Base-by-base conservation (phyloP, 2,888 invertebrate genomes). In the Desoria tigrina region DNA sequence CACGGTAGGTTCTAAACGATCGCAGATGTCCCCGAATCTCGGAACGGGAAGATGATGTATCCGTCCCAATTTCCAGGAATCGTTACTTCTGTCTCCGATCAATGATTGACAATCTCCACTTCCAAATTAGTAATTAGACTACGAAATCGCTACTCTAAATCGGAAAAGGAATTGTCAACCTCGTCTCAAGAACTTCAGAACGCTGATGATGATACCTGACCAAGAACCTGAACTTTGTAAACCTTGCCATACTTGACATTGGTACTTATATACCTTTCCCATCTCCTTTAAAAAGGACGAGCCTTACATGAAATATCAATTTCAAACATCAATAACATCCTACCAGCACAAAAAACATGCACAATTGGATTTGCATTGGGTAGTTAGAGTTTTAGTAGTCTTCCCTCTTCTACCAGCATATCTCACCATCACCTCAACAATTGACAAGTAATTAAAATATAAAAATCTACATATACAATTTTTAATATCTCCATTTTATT, bases 191-290 rank as follows among this genome's bases (percentile, higher is more conserved):
- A 7, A 23, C 21, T 51, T 21, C 3, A 51, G 23, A 21, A 9
- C 26, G n/a, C 16, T 9, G 21, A 45, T 16, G 45, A 45, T 45
- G 45, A 16, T 45, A 28, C 28, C 27, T 57, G 56, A 21, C 56
- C 56, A 42, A 28, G 56, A 42, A 57, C 42, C 56, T 57, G 56
- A 57, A 39, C 56, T 42, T 57, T 57, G 56, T 57, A 37, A 57
- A 57, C 56, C 56, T 57, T 57, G 26, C 56, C 51, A 24, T 21
- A 18, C 37, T 37, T 57, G 56, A 23, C 56, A 57, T 42, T 57
- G 56, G 39, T 11, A 57, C 26, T 57, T 57, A 57, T 57, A 57
- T 57, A 57, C 39, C n/a, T n/a, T 57, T 57, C 56, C 6, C 42
- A 39, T 23, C 32, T 6, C 45, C 32, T 32, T 4, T 45, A 6